Base-by-base conservation (phyloP, 2,113 vertebrate genomes). In the Antechinus stuartii region DNA sequence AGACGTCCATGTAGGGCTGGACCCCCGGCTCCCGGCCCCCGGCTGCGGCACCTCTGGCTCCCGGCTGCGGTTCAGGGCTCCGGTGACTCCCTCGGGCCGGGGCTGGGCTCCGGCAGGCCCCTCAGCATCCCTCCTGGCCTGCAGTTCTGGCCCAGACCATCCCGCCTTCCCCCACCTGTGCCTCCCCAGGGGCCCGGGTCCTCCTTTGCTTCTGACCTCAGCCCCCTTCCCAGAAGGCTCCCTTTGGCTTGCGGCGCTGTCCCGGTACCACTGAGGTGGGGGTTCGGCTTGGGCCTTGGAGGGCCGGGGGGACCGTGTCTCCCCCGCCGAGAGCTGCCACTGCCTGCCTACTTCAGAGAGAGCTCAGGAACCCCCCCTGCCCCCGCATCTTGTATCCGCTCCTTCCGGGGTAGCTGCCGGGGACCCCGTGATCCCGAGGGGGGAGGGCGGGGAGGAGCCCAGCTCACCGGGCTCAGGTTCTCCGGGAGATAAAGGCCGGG, bases 1-100 rank as follows among this genome's bases (percentile, higher is more conserved):
- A 98, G 98, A 99, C 98, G 98, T 99, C 99, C 99, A 98, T 98
- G 96, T 89, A 95, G 96, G 95, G n/a, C 91, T 93, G 42, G 50
- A 47, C 47, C 47, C 57, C 76, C 0, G 30, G 61, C 10, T 23
- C 8, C 91, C 42, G 42, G 42, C 42, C 42, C 42, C 42, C 2
- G 47, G 47, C 42, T 49, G 49, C 2, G 49, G 49, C 49, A 7
- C 42, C 42, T 42, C 42, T 2, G 1, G 47, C 47, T 47, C 47
- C 47, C 47, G 4, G 47, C 47, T 47, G 47, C 47, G 47, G 47
- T 2, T 47, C 50, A 49, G 49, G 49, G 49, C 49, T 49, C 49
- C 0, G 49, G 35, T 2, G 16, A 76, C 68, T 84, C 35, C n/a
- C n/a, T n/a, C 0, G 0, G 25, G 12, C 25, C 25, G 90, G 50